These are phyloP conservation scores for Sinotaia quadrata DNA, from an alignment of 2,888 invertebrate genomes.

Conservation along the genomic window DNA sequence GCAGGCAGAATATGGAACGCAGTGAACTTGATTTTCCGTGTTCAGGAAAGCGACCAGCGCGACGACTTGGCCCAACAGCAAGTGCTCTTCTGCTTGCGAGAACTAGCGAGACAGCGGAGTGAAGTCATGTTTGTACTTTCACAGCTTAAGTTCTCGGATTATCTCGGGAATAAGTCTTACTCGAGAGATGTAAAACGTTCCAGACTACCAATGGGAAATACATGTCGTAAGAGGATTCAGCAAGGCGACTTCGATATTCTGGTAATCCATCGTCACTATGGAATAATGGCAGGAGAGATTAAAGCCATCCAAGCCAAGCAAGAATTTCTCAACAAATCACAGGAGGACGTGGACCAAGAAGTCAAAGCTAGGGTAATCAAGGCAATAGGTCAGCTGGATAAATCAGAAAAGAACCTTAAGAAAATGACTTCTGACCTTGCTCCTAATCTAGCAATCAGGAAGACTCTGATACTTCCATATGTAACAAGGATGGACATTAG, in stretches of 20 bases:
- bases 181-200: background rate
- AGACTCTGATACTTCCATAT: conserved; percentile 13
- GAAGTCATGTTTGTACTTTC: conserved; percentile 16
- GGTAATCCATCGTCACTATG: conserved; percentile 18
- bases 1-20: no score
- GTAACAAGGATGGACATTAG: conserved; percentile 3
- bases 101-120: background rate
- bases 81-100: background rate
- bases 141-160: conserved; percentile 10
- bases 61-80: conserved; percentile 7
- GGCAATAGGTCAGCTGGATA: conserved; percentile 12
- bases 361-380: background rate
- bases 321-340: background rate
- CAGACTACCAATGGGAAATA: background rate
- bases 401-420: background rate
- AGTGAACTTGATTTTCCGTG: no score
- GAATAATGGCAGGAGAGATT: conserved; percentile 14
- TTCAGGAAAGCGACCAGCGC: background rate
- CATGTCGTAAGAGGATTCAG: background rate
- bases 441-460: conserved; percentile 6
- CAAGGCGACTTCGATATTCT: conserved; percentile 14
- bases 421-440: background rate
- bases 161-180: background rate
- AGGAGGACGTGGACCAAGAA: background rate
- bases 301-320: conserved; percentile 5